These are phyloP conservation scores for Eucera pruinosa DNA, from an alignment of 2,888 invertebrate species.

Conservation along the genomic window DNA sequence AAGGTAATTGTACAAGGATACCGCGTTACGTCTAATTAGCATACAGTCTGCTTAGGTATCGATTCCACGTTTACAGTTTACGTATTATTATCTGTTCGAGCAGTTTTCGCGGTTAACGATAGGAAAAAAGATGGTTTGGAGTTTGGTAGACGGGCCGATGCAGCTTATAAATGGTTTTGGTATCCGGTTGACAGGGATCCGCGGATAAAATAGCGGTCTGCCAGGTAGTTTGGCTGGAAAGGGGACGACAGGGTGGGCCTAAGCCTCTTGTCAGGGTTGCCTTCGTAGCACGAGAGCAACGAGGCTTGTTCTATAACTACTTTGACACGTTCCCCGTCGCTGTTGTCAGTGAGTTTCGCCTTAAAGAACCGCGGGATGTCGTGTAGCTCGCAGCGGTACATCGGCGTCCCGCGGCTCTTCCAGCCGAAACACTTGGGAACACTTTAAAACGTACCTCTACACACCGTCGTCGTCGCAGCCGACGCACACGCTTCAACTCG, in stretches of 20 bases:
- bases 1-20: too few relatives aligned
- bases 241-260: conserved; percentile 49
- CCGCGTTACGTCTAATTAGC: too few relatives aligned
- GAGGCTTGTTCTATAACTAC: conserved; percentile 77
- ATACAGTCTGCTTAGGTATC: too few relatives aligned
- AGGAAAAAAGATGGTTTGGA: background rate
- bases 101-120: too few relatives aligned
- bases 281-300: conserved; percentile 60
- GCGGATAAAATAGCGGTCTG: conserved; percentile 30
- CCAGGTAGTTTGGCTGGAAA: conserved; percentile 37
- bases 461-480: too few relatives aligned
- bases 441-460: conserved; percentile 53
- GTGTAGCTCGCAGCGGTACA: conserved; percentile 77
- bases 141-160: conserved; percentile 23
- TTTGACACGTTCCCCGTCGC: conserved; percentile 83
- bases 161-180: conserved; percentile 33
- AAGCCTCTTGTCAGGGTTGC: conserved; percentile 60
- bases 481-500: too few relatives aligned
- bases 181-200: conserved; percentile 40
- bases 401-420: conserved; percentile 67
- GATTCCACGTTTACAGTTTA: too few relatives aligned
- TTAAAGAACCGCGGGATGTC: conserved; percentile 80
- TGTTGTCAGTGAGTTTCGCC: conserved; percentile 79
- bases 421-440: conserved; percentile 61
- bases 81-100: too few relatives aligned